Evolutionary conservation across 2,888 invertebrate species (phyloP), one percentile per base, ranked within the genome.

Genomic region (Aplocera efformata): DNA sequence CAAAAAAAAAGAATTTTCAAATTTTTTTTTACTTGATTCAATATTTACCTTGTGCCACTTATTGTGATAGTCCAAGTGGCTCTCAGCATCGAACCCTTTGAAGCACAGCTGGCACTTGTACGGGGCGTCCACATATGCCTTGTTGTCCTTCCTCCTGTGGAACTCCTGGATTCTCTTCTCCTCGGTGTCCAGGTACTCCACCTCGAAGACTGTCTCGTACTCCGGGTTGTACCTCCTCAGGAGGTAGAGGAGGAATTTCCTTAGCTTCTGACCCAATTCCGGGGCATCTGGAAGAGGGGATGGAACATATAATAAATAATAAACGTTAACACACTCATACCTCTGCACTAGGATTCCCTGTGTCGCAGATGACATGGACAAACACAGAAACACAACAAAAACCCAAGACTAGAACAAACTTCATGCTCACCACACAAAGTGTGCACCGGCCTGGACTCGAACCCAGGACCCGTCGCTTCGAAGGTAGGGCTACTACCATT

Each of bases 181-280:
- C 7, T 45, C 45, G 0, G 45, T 40, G n/a, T 45, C 36, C 3
- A 45, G 32, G n/a, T 45, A 40, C 17, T 45, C 45, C 5, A 45
- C 32, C 17, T 45, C 32, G 20, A 40, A 45, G 0, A 45, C 36
- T 1, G 40, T 40, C 29, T 45, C 45, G 8, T 45, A 45, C 20
- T 45, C 43, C 3, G 43, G 43, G 20, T 43, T 38, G 34, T 43
- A 43, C 11, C 34, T 38, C 20, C 34, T 8, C 0, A 43, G 0
- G 4, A 44, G 35, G n/a, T 44, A 39, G 3, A 35, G 28, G n/a
- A 45, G 36, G 11, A 45, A 45, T n/a, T 40, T 40, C 10, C 32
- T 36, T 5, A 45, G 23, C 25, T 40, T 45, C 20, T 45, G 32
- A 0, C 22, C 9, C 1, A 45, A 29, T 23, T 45, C 45, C 2